Evolutionary conservation across 1,140 invertebrate species (phyloP).

Genomic region (Zaprionus capensis): DNA sequence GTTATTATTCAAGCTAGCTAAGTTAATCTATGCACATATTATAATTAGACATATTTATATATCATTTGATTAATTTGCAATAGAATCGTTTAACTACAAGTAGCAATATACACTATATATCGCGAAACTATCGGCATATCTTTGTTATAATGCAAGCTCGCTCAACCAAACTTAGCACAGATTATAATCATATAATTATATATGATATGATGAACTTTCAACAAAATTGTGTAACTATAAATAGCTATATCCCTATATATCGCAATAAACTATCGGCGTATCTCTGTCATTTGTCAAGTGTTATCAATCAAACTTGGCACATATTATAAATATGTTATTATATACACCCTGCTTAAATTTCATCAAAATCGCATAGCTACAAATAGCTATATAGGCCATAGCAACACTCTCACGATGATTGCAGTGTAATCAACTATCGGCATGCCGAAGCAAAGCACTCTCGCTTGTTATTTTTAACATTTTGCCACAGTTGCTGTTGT

Average conservation of each 20-base stretch:
- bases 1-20: no score
- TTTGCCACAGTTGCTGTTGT: not conserved
- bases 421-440: constrained; percentile 1
- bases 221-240: no score
- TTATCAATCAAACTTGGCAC: not conserved
- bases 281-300: not conserved
- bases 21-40: no score
- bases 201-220: no score
- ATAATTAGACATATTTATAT: no score
- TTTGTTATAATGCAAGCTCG: no score
- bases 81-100: no score
- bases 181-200: no score
- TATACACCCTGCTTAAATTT: not conserved
- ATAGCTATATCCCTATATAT: not conserved
- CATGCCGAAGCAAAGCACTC: not conserved
- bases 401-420: not conserved
- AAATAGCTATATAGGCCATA: not conserved
- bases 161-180: no score
- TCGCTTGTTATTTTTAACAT: not conserved
- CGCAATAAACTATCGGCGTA: not conserved
- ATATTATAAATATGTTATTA: not conserved
- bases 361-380: not conserved
- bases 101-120: no score
- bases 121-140: no score
- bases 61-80: no score